Percentiles rank a stretch among this genome's conserved stretches.
Conservation (phyloP, 2,797 vertebrate species). For the Argyrosomus regius region DNA sequence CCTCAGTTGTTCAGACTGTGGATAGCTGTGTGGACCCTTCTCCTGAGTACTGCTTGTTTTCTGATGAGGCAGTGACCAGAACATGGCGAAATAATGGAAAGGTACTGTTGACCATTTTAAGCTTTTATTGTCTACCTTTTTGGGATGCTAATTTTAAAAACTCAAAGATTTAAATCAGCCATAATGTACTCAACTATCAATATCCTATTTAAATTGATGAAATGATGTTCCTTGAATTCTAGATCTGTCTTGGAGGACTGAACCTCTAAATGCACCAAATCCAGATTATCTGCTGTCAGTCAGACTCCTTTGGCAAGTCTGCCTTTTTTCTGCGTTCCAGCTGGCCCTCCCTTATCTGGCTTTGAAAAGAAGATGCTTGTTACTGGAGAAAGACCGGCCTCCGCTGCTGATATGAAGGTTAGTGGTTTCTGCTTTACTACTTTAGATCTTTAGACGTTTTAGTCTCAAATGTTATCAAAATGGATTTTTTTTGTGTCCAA, state of each 20-base stretch:
- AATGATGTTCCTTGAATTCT: conserved; percentile 1
- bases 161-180: not conserved
- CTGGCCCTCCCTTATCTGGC: not conserved
- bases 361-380: conserved; percentile 20
- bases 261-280: not conserved
- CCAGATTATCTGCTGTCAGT: conserved; percentile 19
- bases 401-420: conserved; percentile 34
- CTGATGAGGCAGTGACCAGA: conserved; percentile 8
- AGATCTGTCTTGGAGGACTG: not conserved
- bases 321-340: conserved; percentile 2
- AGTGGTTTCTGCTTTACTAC: conserved; percentile 14
- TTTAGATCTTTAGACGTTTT: not conserved
- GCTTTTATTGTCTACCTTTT: conserved; percentile 9
- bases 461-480: not conserved
- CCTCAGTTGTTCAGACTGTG: conserved; percentile 51
- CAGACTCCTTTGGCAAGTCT: conserved; percentile 15
- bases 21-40: conserved; percentile 27
- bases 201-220: not conserved
- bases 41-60: conserved; percentile 30
- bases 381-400: not conserved
- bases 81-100: conserved; percentile 30
- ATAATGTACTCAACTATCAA: not conserved
- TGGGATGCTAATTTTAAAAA: not conserved
- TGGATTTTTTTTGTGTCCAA: not conserved
- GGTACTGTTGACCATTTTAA: conserved; percentile 41